Conservation (phyloP, 2,113 vertebrate genomes). For the Mesitornis unicolor region DNA sequence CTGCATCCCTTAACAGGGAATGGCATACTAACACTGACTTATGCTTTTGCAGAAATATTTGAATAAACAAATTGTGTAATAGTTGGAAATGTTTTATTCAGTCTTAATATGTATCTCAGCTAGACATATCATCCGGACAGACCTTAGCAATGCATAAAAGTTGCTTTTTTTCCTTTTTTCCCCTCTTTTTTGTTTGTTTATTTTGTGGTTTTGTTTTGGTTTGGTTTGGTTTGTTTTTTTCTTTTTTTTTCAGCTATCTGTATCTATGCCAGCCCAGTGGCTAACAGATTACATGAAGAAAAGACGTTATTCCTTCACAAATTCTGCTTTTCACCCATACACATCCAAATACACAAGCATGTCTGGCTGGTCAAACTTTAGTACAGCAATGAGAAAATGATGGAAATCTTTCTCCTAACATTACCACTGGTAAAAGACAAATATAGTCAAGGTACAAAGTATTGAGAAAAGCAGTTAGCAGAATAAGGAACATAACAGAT, state of each 20-base stretch:
- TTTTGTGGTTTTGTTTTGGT: no score
- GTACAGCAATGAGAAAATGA: not conserved
- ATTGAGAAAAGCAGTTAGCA: not conserved
- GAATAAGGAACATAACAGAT: not conserved
- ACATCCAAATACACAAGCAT: not conserved
- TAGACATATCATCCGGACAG: not conserved
- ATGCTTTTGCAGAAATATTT: not conserved
- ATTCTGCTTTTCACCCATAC: not conserved
- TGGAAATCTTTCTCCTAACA: not conserved
- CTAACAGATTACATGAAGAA: not conserved
- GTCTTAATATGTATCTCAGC: not conserved
- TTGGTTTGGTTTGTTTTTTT: not conserved
- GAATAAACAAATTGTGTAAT: not conserved
- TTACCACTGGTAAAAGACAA: not conserved
- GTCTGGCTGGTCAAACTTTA: not conserved
- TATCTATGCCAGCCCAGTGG: not conserved
- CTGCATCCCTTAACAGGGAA: not conserved
- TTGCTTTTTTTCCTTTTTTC: accelerated
- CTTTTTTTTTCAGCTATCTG: not conserved
- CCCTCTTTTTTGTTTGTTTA: no score
- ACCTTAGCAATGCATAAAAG: not conserved
- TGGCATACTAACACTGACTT: not conserved
- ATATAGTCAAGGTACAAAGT: not conserved
- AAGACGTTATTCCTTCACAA: not conserved
- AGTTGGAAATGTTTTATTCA: not conserved